Base-by-base conservation (phyloP, 2,113 vertebrate genomes). In the Engystomops pustulosus region DNA sequence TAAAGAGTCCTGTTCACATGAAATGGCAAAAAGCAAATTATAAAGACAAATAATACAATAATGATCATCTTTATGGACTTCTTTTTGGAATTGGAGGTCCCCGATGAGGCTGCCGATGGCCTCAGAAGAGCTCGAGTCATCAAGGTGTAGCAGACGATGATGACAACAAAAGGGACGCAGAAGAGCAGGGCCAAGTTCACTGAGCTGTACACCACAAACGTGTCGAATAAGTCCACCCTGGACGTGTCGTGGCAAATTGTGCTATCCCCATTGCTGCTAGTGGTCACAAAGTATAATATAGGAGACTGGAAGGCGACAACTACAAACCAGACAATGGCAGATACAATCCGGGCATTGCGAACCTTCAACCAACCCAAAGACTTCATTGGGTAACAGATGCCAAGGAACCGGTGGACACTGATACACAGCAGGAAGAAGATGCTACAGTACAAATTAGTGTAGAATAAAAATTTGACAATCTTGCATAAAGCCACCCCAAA, bases 381-480 rank as follows among this genome's bases (percentile, higher is more conserved):
- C 45, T 89, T 94, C 72, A 99, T 92, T 0, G 98, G 97, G 72
- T 94, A 93, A 87, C 97, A 94, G 88, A 99, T 89, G 0, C 97
- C 97, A 80, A 99, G 80, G 85, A 98, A 99, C 0, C 98, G 94
- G 45, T 99, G 96, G 80, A 97, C 65, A 82, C 96, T 99, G 93
- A 99, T 98, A 82, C 96, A 98, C 70, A 94, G 96, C 86, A 99
- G 94, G 91, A 99, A 99, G 17, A 98, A 94, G 90, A 99, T 98
- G 90, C 91, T 97, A 91, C 96, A 96, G 75, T 99, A 99, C 25
- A 99, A 92, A 89, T 99, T 99, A 88, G 96, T 93, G 89, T 99
- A 99, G 88, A 99, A 99, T 34, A 99, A 92, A 91, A 99, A 99
- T 80, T 96, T 97, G 11, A 98, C 95, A 6, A 97, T 85, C 89